Conservation (phyloP, 2,113 vertebrate species). For the Lagopus leucura region DNA sequence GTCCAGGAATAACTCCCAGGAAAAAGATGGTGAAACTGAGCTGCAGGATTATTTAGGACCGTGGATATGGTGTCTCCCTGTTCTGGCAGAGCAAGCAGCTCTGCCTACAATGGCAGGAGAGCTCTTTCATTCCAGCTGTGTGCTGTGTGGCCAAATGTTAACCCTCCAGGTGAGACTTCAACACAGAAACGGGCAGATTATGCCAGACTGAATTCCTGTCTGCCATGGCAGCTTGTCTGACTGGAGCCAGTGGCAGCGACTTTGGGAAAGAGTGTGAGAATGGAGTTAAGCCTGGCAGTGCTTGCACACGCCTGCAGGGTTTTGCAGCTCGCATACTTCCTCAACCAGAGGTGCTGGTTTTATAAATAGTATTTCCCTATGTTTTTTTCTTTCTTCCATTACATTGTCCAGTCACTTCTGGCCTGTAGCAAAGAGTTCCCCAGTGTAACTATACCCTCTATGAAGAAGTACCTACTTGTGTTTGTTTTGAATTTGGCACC, state of each 20-base stretch:
- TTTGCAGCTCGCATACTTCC: slow-evolving; percentile 10
- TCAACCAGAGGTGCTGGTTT: slow-evolving; percentile 39
- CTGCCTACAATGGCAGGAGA: not conserved
- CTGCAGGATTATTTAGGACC: not conserved
- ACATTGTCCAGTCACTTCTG: slow-evolving; percentile 34
- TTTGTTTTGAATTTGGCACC: slow-evolving; percentile 55
- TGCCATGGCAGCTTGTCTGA: not conserved
- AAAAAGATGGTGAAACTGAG: not conserved
- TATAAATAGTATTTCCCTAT: slow-evolving; percentile 10
- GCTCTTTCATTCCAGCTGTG: not conserved
- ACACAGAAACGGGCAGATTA: not conserved
- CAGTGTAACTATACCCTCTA: slow-evolving; percentile 27
- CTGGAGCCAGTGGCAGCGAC: not conserved
- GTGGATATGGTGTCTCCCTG: fast-evolving
- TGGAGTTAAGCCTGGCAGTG: not conserved
- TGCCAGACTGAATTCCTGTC: not conserved
- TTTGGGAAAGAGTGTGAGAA: not conserved
- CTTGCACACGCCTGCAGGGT: not conserved
- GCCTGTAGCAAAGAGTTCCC: slow-evolving; percentile 4
- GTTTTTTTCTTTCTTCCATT: not conserved
- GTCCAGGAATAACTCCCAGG: not conserved
- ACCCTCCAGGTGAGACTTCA: not conserved
- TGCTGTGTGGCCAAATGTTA: not conserved
- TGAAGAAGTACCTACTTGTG: not conserved
- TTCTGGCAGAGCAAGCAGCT: not conserved